phyloP scores from a whole-genome alignment of 2,888 invertebrate genomes.

The Lasiommata megera region DNA sequence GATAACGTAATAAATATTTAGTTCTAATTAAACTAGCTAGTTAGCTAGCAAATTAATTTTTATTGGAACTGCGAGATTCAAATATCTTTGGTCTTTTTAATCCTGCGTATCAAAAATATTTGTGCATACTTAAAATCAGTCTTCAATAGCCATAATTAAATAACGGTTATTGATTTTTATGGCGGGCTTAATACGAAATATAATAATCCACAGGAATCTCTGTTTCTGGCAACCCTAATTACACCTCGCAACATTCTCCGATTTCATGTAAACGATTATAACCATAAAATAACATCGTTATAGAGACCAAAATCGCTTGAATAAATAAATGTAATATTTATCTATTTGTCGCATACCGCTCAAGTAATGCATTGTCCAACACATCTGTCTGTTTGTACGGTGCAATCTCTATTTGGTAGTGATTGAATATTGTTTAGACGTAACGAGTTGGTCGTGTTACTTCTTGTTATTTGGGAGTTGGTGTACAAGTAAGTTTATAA shows the following conservation, averaged over 20 bases:
- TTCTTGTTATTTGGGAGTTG: neutral
- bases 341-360: neutral
- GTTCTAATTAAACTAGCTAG: too few relatives aligned
- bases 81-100: too few relatives aligned
- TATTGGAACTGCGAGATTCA: too few relatives aligned
- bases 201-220: neutral
- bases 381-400: conserved; percentile 18
- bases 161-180: too few relatives aligned
- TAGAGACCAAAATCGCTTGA: conserved; percentile 12
- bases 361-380: conserved; percentile 24
- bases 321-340: neutral
- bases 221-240: neutral
- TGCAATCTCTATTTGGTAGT: conserved; percentile 18
- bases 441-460: neutral
- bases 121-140: too few relatives aligned
- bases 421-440: conserved; percentile 29
- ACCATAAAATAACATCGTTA: neutral
- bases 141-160: too few relatives aligned
- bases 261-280: neutral
- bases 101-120: too few relatives aligned
- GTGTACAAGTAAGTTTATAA: too few relatives aligned
- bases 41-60: too few relatives aligned
- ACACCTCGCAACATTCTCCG: neutral
- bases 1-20: too few relatives aligned
- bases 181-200: neutral